phyloP scores from a whole-genome alignment of 2,888 invertebrate genomes.

The Ectemnius lituratus region DNA sequence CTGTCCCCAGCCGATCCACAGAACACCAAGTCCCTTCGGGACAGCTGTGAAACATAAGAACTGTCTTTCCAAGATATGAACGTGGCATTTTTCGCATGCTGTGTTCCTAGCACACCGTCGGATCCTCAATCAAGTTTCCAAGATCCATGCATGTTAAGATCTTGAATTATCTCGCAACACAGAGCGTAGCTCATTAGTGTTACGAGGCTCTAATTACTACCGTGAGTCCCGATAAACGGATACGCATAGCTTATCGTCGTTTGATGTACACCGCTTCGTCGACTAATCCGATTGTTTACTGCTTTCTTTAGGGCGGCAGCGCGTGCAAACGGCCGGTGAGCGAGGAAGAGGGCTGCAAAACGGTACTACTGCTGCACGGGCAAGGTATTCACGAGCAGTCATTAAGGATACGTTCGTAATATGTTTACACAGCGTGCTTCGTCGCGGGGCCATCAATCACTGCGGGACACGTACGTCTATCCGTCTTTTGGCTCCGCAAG shows the following conservation, averaged over 20 bases:
- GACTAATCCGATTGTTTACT: constrained; percentile 10
- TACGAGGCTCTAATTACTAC: neutral
- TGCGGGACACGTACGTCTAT: constrained; percentile 64
- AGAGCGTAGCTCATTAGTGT: neutral
- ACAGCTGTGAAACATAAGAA: constrained; percentile 2
- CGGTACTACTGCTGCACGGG: constrained; percentile 26
- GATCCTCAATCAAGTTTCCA: too few species aligned
- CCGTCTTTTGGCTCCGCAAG: constrained; percentile 37
- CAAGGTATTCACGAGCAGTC: constrained; percentile 61
- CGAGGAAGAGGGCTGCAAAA: constrained; percentile 23
- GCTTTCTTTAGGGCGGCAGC: constrained; percentile 2
- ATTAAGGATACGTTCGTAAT: constrained; percentile 73
- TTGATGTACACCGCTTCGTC: neutral
- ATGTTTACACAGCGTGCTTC: constrained; percentile 75
- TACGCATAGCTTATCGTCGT: neutral
- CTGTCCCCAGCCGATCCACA: neutral
- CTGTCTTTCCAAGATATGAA: neutral
- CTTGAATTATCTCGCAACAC: neutral
- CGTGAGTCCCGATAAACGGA: neutral
- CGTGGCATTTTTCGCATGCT: too few species aligned
- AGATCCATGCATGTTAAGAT: too few species aligned
- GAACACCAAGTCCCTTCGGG: constrained; percentile 7
- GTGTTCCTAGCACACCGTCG: too few species aligned
- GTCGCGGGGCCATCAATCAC: constrained; percentile 74
- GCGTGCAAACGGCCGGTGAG: neutral